Conservation (phyloP, 2,113 vertebrate genomes). For the Hylia prasina region DNA sequence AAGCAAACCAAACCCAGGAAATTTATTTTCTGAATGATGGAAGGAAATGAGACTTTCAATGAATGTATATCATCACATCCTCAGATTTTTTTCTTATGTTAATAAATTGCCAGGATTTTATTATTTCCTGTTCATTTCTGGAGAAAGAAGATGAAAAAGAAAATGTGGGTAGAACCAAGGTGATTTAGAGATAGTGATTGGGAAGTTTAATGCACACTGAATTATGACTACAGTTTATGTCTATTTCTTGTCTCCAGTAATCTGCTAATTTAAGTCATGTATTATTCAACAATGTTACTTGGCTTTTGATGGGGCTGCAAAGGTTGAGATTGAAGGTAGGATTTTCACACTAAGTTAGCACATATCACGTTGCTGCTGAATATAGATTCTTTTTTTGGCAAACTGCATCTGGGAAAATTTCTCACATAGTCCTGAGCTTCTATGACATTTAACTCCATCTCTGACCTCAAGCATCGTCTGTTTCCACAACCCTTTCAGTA, state of each 20-base stretch:
- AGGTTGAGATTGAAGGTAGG: neutral
- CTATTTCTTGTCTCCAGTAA: neutral
- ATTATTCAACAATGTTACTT: neutral
- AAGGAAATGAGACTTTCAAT: neutral
- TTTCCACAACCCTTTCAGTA: neutral
- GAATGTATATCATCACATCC: neutral
- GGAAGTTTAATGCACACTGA: neutral
- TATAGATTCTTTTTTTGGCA: neutral
- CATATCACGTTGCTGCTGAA: neutral
- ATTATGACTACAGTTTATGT: neutral
- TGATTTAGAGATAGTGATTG: neutral
- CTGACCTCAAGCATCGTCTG: neutral
- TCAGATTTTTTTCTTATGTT: neutral
- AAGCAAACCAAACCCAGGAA: neutral
- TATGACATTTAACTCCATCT: neutral
- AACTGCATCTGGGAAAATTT: neutral
- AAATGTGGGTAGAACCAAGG: neutral
- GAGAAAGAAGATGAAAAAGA: neutral
- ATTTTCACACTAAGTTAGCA: neutral
- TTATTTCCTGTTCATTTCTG: neutral
- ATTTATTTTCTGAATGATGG: neutral
- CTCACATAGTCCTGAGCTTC: neutral
- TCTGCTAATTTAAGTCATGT: neutral
- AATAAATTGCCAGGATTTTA: neutral
- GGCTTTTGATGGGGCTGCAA: neutral